Conservation (phyloP, 1,140 invertebrate species). For the Stegodyphus dumicola region DNA sequence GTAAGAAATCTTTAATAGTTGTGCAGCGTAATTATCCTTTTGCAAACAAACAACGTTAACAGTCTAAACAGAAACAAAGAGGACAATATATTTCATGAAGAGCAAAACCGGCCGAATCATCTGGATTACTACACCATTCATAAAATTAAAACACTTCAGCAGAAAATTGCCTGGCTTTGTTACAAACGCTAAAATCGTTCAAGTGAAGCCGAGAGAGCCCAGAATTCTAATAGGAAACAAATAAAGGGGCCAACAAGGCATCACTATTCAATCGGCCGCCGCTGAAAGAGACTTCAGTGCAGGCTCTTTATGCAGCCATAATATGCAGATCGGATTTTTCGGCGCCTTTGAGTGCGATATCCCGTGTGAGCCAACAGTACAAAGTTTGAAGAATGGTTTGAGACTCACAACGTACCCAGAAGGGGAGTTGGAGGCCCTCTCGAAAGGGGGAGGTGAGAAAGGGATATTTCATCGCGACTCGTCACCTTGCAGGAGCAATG, state of each 20-base stretch:
- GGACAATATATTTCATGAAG: no score
- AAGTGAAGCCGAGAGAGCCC: constrained; percentile 2
- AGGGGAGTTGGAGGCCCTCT: neutral
- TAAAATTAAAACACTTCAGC: constrained; percentile 45
- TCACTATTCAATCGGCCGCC: constrained; percentile 40
- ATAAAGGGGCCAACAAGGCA: constrained; percentile 22
- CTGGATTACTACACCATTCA: constrained; percentile 20
- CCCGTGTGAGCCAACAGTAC: constrained; percentile 12
- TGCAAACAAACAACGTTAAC: no score
- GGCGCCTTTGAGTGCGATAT: constrained; percentile 41
- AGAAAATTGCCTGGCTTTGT: constrained; percentile 51
- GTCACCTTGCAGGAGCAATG: neutral
- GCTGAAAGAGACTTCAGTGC: constrained; percentile 47
- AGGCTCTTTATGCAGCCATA: constrained; percentile 42
- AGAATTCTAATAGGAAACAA: constrained; percentile 57
- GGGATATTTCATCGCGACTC: neutral
- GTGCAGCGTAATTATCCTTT: no score
- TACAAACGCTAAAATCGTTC: constrained; percentile 14
- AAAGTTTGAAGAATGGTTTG: constrained; percentile 13
- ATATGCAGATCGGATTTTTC: constrained; percentile 60
- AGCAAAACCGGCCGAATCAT: no score
- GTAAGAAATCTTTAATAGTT: no score
- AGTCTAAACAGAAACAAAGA: no score
- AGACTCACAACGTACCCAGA: neutral
- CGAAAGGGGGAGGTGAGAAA: neutral